Conservation (phyloP, 2,888 invertebrate genomes). For the Patella depressa region DNA sequence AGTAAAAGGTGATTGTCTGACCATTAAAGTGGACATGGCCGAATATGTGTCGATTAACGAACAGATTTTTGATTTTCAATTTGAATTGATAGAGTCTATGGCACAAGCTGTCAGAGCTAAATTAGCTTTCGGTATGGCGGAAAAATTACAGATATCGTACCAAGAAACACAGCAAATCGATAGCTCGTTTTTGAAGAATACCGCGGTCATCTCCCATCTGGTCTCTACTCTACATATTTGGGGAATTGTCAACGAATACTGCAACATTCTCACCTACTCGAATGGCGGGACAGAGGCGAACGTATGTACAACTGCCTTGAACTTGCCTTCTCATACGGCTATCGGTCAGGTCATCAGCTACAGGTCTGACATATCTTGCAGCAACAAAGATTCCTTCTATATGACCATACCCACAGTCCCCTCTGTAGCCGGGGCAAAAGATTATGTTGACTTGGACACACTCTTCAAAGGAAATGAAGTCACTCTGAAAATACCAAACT, state of each 20-base stretch:
- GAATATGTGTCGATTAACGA: background rate
- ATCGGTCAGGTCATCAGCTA: background rate
- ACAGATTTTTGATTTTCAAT: conserved; percentile 3
- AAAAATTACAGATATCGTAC: background rate
- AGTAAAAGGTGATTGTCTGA: background rate
- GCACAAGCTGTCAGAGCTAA: background rate
- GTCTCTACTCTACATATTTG: background rate
- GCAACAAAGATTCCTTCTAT: background rate
- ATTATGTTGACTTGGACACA: background rate
- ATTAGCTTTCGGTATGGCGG: background rate
- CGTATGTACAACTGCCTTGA: background rate
- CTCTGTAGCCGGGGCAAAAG: background rate
- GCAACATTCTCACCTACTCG: background rate
- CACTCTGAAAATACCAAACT: background rate
- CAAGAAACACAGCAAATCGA: background rate
- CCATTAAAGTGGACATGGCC: background rate
- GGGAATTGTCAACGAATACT: conserved; percentile 1
- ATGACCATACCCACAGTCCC: background rate
- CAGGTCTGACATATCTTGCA: background rate
- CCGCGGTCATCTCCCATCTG: background rate
- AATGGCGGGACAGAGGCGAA: background rate
- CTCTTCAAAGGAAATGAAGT: background rate
- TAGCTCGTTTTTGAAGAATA: background rate
- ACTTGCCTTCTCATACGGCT: background rate
- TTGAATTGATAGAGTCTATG: background rate